Percentiles rank a stretch among this genome's conserved stretches.
Conservation (phyloP, 2,888 invertebrate genomes). For the Meandrusa payeni region DNA sequence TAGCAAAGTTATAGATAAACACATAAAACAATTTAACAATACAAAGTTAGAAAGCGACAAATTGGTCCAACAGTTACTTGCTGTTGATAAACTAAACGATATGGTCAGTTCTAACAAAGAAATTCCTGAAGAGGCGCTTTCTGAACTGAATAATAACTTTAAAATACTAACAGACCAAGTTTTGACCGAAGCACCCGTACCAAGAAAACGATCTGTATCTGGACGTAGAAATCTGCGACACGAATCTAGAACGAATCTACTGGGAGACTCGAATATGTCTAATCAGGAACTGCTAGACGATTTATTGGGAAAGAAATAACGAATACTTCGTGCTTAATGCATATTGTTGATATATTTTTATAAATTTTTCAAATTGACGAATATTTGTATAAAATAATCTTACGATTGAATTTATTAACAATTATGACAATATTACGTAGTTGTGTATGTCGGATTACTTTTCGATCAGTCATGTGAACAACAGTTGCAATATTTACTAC, state of each 20-base stretch:
- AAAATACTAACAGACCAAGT: conserved; percentile 61
- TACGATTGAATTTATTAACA: neutral
- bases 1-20: conserved; percentile 70
- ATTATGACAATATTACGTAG: too few species aligned
- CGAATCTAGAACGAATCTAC: conserved; percentile 45
- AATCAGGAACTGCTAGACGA: conserved; percentile 69
- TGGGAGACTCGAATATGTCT: conserved; percentile 61
- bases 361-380: neutral
- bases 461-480: too few species aligned
- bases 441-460: too few species aligned
- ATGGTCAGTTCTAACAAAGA: conserved; percentile 57
- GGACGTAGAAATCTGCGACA: conserved; percentile 44
- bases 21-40: conserved; percentile 68
- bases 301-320: conserved; percentile 70
- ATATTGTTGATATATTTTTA: neutral
- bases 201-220: conserved; percentile 57
- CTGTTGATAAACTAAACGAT: conserved; percentile 74
- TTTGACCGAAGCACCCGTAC: conserved; percentile 42
- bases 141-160: conserved; percentile 67
- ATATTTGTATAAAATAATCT: neutral
- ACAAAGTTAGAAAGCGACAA: conserved; percentile 71
- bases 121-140: conserved; percentile 53
- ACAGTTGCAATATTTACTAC: too few species aligned
- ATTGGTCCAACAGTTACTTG: conserved; percentile 69
- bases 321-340: conserved; percentile 29